Percentiles rank a stretch among this genome's conserved stretches.
Conservation (phyloP, 2,113 vertebrate genomes). For the Brevimyrus niger region DNA sequence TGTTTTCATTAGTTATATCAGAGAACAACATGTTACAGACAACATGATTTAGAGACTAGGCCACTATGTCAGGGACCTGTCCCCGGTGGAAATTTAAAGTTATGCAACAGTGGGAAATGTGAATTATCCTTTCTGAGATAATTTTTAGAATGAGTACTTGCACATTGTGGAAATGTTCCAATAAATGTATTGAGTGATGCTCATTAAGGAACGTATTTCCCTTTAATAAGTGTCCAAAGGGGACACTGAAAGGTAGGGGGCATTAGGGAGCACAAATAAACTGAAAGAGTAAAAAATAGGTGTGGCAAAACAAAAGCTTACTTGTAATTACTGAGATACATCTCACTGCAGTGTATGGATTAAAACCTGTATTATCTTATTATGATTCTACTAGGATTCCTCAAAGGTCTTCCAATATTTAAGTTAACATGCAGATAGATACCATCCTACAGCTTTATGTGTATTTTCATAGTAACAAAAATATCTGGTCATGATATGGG, state of each 20-base stretch:
- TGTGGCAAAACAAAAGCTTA: background rate
- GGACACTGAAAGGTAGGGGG: no score
- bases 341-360: background rate
- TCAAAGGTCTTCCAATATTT: background rate
- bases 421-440: background rate
- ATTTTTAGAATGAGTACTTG: background rate
- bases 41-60: slow-evolving; percentile 37
- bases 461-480: background rate
- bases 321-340: background rate
- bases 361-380: background rate
- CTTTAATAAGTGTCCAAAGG: background rate
- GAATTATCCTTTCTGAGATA: background rate
- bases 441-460: background rate
- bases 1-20: slow-evolving; percentile 39
- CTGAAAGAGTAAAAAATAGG: background rate
- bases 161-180: background rate
- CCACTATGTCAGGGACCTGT: slow-evolving; percentile 44
- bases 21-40: slow-evolving; percentile 52
- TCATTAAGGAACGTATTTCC: background rate
- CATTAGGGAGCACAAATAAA: background rate
- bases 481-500: background rate
- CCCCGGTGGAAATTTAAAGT: background rate
- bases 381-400: background rate
- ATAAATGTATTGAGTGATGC: background rate
- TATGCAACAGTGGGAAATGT: background rate